Evolutionary conservation across 2,113 vertebrate genomes (phyloP).

Genomic region (Entomyzon cyanotis): DNA sequence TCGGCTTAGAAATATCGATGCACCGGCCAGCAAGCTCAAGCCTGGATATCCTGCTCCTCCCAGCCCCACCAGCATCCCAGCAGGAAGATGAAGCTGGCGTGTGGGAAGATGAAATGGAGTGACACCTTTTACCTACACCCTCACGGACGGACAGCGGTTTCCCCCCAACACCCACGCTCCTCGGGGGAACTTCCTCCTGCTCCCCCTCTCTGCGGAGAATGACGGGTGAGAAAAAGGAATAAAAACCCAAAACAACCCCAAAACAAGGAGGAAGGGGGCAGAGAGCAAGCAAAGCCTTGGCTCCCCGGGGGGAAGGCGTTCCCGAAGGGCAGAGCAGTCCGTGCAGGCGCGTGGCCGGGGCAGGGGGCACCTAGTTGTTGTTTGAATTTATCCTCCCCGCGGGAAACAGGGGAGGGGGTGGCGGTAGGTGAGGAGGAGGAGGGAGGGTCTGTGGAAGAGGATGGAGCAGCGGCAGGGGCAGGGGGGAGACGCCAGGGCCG

Average conservation of each 20-base stretch:
- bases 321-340: constrained; percentile 12
- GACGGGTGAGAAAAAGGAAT: not conserved
- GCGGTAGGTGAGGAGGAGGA: constrained; percentile 76
- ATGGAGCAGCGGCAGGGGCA: constrained; percentile 77
- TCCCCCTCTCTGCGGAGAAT: not conserved
- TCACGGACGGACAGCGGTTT: fast-evolving
- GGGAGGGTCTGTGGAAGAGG: constrained; percentile 74
- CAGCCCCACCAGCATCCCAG: not conserved
- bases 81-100: fast-evolving
- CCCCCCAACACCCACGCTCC: not conserved
- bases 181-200: not conserved
- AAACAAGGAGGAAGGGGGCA: not conserved
- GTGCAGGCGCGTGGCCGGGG: not conserved
- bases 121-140: not conserved
- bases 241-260: constrained; percentile 5
- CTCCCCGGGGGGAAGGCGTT: not conserved
- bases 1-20: not conserved
- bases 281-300: constrained; percentile 8
- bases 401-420: constrained; percentile 83
- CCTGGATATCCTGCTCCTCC: not conserved
- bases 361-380: constrained; percentile 70
- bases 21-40: not conserved
- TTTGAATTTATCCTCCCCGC: constrained; percentile 81
- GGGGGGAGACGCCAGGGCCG: constrained; percentile 44
- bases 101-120: not conserved